These are phyloP conservation scores for Vulpes lagopus DNA, from an alignment of 2,113 vertebrate genomes.

Conservation along the genomic window DNA sequence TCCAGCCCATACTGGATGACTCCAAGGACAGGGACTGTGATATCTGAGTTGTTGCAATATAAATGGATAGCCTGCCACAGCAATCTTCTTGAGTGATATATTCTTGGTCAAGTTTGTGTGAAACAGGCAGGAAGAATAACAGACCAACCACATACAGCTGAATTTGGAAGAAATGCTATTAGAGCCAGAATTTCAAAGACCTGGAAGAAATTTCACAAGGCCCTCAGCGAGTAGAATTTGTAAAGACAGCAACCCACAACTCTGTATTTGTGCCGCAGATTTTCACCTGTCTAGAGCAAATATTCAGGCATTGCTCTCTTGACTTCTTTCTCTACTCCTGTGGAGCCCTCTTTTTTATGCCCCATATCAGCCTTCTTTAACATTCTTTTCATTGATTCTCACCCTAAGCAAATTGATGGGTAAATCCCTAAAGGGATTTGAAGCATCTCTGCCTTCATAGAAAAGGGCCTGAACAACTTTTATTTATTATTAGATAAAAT, in stretches of 20 bases:
- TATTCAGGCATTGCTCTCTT: neutral
- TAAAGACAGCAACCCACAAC: neutral
- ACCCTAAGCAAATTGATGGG: neutral
- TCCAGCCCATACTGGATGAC: neutral
- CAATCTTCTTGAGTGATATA: neutral
- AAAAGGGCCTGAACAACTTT: neutral
- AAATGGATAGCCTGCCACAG: neutral
- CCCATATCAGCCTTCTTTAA: neutral
- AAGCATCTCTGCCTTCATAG: neutral
- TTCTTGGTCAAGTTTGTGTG: neutral
- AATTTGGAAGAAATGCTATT: neutral
- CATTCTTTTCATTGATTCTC: neutral
- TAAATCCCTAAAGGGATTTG: neutral
- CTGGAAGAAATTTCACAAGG: neutral
- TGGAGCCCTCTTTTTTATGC: neutral
- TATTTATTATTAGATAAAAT: slow-evolving; percentile 63
- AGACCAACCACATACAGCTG: neutral
- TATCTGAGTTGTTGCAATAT: neutral
- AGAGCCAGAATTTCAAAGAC: neutral
- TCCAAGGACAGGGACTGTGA: neutral
- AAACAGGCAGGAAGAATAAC: neutral
- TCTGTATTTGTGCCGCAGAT: neutral
- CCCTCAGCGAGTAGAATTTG: neutral
- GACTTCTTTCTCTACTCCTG: neutral
- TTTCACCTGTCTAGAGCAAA: neutral